Evolutionary conservation across 2,113 vertebrate genomes (phyloP).

Genomic region (Anser cygnoides): DNA sequence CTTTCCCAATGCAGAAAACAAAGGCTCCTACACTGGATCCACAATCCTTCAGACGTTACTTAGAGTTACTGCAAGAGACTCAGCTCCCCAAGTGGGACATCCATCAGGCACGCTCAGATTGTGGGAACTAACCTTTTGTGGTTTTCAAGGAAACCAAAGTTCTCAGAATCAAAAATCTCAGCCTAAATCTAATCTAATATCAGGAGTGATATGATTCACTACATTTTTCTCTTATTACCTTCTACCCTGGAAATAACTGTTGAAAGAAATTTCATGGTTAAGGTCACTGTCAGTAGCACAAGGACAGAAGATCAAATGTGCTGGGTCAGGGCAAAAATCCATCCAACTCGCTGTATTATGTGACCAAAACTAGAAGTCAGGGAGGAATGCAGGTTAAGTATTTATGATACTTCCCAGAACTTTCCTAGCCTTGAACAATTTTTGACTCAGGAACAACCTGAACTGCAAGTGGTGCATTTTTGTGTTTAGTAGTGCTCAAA

Average conservation of each 20-base stretch:
- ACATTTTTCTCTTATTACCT: not conserved
- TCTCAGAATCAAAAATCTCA: slow-evolving; percentile 6
- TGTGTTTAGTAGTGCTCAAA: not conserved
- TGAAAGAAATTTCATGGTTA: not conserved
- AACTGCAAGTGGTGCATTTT: not conserved
- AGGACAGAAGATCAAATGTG: not conserved
- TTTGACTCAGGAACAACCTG: not conserved
- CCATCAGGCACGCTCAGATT: slow-evolving; percentile 27
- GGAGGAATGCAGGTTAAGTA: not conserved
- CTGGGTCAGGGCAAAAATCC: not conserved
- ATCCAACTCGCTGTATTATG: not conserved
- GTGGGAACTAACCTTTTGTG: slow-evolving; percentile 24
- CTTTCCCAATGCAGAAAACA: not conserved
- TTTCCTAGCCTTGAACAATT: not conserved
- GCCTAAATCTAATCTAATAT: not conserved
- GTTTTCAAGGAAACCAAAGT: not conserved
- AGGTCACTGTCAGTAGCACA: not conserved
- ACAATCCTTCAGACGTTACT: not conserved
- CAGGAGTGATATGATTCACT: not conserved
- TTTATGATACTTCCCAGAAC: not conserved
- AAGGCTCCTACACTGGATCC: not conserved
- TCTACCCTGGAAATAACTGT: not conserved
- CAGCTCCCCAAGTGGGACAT: not conserved
- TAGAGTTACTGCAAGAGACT: slow-evolving; percentile 7
- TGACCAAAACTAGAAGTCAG: not conserved